Evolutionary conservation across 2,797 vertebrate species (phyloP).

Genomic region (Stomatorhinus walkeri): DNA sequence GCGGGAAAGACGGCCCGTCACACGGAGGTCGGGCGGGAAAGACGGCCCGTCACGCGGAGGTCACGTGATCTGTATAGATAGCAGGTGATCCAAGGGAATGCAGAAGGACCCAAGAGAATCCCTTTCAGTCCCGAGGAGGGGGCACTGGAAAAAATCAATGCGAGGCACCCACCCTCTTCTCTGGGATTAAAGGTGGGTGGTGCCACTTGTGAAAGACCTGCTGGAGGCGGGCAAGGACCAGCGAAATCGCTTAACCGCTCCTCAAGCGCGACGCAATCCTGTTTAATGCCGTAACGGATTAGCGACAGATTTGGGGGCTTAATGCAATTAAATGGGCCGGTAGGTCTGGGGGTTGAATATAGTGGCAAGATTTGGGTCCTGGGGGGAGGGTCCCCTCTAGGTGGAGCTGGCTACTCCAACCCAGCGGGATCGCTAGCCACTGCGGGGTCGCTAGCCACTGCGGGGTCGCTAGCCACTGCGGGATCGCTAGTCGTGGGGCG

Average conservation of each 20-base stretch:
- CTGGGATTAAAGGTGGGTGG: neutral
- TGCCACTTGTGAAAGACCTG: neutral
- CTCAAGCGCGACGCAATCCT: constrained; percentile 53
- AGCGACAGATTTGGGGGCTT: constrained; percentile 60
- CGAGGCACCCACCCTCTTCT: neutral
- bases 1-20: neutral
- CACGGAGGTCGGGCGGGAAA: neutral
- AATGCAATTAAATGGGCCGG: constrained; percentile 55
- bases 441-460: neutral
- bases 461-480: neutral
- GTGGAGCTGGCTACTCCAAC: neutral
- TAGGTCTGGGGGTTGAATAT: constrained; percentile 43
- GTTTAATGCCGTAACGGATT: constrained; percentile 55
- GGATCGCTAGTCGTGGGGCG: neutral
- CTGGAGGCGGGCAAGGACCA: constrained; percentile 6
- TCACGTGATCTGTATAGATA: neutral
- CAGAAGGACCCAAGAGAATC: neutral
- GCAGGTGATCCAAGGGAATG: neutral
- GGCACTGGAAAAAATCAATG: neutral
- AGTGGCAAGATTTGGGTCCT: constrained; percentile 37
- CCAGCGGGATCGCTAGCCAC: neutral
- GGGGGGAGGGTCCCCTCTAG: constrained; percentile 21
- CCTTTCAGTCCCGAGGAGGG: neutral
- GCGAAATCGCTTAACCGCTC: constrained; percentile 47
- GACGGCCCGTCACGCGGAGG: neutral